phyloP scores from a whole-genome alignment of 2,113 vertebrate genomes.

The Tenebrosternarchus preto region DNA sequence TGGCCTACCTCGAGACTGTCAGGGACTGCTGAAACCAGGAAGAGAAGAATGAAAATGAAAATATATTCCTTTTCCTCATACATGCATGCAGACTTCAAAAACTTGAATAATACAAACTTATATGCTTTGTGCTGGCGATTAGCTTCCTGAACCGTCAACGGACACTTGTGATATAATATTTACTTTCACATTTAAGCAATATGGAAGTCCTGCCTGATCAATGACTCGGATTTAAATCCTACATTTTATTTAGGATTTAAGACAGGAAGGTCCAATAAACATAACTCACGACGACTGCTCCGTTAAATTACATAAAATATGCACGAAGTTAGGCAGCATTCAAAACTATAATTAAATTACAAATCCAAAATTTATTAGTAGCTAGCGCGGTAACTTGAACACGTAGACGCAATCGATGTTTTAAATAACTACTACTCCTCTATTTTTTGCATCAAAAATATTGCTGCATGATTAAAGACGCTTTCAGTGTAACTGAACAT shows the following conservation, averaged over 20 bases:
- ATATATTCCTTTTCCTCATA: neutral
- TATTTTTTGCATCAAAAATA: too few species aligned
- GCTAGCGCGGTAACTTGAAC: too few species aligned
- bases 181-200: neutral
- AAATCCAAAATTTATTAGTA: too few species aligned
- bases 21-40: conserved; percentile 2
- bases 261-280: too few species aligned
- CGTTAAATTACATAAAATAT: neutral
- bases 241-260: too few species aligned
- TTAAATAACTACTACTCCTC: too few species aligned
- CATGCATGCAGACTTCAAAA: neutral
- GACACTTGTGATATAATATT: neutral
- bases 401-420: too few species aligned
- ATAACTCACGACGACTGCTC: neutral
- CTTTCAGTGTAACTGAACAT: neutral
- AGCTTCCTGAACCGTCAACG: neutral
- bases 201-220: neutral
- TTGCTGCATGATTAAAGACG: neutral
- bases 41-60: neutral
- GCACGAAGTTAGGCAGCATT: too few species aligned
- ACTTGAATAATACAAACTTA: neutral
- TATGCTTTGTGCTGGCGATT: neutral
- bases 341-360: too few species aligned
- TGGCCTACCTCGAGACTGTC: neutral
- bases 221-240: too few species aligned